These are phyloP conservation scores for Ceuthmochares aereus DNA, from an alignment of 2,113 vertebrate species.

Conservation along the genomic window DNA sequence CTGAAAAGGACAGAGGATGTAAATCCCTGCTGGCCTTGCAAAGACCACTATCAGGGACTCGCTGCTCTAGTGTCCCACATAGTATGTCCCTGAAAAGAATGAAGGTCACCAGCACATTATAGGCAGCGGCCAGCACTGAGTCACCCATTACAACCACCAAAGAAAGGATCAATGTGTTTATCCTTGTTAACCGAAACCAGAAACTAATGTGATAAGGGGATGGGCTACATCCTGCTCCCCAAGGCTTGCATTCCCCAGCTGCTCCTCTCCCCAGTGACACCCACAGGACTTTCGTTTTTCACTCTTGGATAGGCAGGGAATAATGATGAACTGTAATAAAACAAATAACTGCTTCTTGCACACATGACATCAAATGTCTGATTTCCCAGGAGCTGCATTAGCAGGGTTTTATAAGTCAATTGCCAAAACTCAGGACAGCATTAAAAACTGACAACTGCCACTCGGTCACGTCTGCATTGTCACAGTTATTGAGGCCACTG, in stretches of 20 bases:
- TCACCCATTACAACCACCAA: background rate
- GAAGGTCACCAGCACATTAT: conserved; percentile 32
- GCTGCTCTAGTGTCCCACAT: conserved; percentile 6
- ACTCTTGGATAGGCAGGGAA: background rate
- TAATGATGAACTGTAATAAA: background rate
- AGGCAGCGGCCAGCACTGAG: background rate
- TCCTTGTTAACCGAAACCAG: conserved; percentile 29
- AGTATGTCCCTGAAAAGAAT: background rate
- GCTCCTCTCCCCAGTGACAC: background rate
- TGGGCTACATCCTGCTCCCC: background rate
- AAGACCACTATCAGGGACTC: background rate
- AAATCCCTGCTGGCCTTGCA: background rate
- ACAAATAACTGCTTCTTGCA: background rate
- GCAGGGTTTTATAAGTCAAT: background rate
- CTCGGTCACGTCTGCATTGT: conserved; percentile 14
- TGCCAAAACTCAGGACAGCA: conserved; percentile 21
- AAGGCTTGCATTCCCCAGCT: background rate
- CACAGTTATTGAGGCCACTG: conserved; percentile 63
- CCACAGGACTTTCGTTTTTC: background rate
- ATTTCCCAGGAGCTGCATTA: conserved; percentile 13
- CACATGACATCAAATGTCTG: background rate
- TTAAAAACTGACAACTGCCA: conserved; percentile 47
- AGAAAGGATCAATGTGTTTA: conserved; percentile 65
- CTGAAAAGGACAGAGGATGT: background rate
- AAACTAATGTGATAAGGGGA: background rate